Evolutionary conservation across 2,113 vertebrate species (phyloP).

Genomic region (Trachemys scripta): DNA sequence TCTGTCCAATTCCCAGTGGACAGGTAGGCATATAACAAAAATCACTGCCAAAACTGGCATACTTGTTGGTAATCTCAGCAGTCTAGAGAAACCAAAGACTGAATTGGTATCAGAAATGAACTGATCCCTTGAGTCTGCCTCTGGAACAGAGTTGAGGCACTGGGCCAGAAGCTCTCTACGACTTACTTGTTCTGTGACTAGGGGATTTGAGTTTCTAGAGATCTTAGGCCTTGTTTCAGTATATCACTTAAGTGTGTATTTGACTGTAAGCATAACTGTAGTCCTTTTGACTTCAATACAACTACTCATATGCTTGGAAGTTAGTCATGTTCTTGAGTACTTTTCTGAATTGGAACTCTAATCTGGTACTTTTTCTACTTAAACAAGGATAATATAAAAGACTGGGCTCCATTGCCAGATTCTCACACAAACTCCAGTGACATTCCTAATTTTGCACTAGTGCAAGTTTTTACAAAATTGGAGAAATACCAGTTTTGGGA

Average conservation of each 20-base stretch:
- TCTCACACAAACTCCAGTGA: background rate
- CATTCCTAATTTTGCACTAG: background rate
- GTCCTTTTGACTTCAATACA: background rate
- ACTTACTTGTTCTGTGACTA: background rate
- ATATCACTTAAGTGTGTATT: background rate
- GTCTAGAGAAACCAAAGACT: too few species aligned
- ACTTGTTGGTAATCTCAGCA: too few species aligned
- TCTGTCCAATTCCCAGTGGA: background rate
- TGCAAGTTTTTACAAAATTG: background rate
- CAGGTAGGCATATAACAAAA: background rate
- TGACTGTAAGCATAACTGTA: background rate
- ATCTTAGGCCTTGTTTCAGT: background rate
- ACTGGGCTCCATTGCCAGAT: background rate
- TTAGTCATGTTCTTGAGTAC: background rate
- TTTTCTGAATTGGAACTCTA: background rate
- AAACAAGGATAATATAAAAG: background rate
- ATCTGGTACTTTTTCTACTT: background rate
- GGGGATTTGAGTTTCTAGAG: background rate
- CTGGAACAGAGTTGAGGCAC: too few species aligned
- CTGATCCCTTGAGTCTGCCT: too few species aligned
- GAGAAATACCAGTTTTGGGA: background rate
- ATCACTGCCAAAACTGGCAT: too few species aligned
- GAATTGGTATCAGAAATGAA: too few species aligned
- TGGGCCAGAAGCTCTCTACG: too few species aligned
- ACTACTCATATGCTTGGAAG: background rate